Base-by-base conservation (phyloP, 2,888 invertebrate species). In the Leucophenga maculata region DNA sequence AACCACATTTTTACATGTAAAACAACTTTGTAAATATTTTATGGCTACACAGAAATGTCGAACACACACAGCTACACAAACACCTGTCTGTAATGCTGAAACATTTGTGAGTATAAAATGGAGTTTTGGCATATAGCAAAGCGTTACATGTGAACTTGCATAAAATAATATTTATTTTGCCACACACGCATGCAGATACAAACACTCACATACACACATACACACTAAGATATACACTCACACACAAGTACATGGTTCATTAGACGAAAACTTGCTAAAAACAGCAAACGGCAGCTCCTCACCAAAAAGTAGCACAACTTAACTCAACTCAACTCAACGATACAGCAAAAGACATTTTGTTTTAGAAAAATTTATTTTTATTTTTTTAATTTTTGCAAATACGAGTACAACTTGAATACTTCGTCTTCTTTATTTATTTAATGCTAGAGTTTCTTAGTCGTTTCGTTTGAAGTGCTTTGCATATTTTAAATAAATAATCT, bases 91-190 rank as follows among this genome's bases (percentile, higher is more conserved):
- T 59, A 18, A 16, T 14, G 14, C 9, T 22, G 13, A 11, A 55
- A 13, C 6, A 55, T 20, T 11, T 18, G 3, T 55, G 13, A 14
- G 26, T 2, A 22, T 32, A 3, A 39, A 9, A 16, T 39, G 13
- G 2, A 16, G 31, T 57, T 18, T 60, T 18, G 31, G n/a, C 9
- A 59, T 26, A 4, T 11, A 39, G 60, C 13, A 60, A 60, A 18
- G 80, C 80, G 80, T 77, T 72, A 39, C 39, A 39, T 71, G 70
- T 75, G 72, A 71, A 69, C 71, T 77, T 75, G 74, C 77, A 80
- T 80, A 75, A 79, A 79, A 80, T 79, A 80, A 80, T 80, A 81
- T 80, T 80, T 80, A 75, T 82, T 78, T 81, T 76, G 72, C 16
- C 48, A 66, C 39, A 69, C 59, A 72, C 57, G 62, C 65, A 65